Evolutionary conservation across 92 coral and sea anemone species (phyloP).

Genomic region (Desmophyllum pertusum): DNA sequence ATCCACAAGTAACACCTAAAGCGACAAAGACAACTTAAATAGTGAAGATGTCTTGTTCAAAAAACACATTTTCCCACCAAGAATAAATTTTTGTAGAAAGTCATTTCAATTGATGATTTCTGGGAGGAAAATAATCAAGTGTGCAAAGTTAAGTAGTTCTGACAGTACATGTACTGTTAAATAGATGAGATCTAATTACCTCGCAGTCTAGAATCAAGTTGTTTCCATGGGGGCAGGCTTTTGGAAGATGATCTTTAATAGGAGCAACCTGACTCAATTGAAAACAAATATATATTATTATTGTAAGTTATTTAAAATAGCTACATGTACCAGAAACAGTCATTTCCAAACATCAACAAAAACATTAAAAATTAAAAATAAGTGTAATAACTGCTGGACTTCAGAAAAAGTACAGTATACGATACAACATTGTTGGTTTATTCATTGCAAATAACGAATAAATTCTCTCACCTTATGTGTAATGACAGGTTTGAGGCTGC

Average conservation of each 20-base stretch:
- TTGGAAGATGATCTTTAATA: slow-evolving; percentile 88
- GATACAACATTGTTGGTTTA: background rate
- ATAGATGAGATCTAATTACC: too few relatives aligned
- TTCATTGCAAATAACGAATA: too few relatives aligned
- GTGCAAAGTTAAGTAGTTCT: too few relatives aligned
- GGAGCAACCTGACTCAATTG: slow-evolving; percentile 89
- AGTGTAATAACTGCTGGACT: background rate
- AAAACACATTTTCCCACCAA: too few relatives aligned
- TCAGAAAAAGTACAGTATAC: background rate
- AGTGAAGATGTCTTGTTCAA: too few relatives aligned
- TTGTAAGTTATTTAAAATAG: too few relatives aligned
- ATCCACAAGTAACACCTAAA: slow-evolving; percentile 92
- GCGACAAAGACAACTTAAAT: background rate
- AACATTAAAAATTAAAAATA: background rate
- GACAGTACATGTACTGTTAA: too few relatives aligned
- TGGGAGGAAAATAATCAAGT: too few relatives aligned
- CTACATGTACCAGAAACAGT: slow-evolving; percentile 23
- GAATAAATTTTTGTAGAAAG: too few relatives aligned
- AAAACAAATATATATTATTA: too few relatives aligned
- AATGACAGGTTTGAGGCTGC: slow-evolving; percentile 94
- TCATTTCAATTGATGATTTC: too few relatives aligned
- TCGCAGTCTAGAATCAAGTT: slow-evolving; percentile 91
- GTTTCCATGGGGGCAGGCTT: slow-evolving; percentile 99
- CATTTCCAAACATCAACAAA: background rate
- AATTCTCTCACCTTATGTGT: slow-evolving; percentile 77